Evolutionary conservation across 2,888 invertebrate species (phyloP).

Genomic region (Brachypterus glaber): DNA sequence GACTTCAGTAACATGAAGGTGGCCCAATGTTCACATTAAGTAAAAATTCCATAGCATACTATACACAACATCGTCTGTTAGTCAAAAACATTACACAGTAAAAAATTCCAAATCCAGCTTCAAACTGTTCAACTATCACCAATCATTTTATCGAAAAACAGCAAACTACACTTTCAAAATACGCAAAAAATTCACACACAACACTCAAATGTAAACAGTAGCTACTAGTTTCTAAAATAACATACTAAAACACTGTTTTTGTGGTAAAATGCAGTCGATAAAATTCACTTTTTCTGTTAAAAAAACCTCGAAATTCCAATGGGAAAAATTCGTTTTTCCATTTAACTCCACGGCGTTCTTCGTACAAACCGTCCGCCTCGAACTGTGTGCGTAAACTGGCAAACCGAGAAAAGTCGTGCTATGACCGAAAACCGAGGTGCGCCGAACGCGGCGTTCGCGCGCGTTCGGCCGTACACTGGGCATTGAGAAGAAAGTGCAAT

Average conservation of each 20-base stretch:
- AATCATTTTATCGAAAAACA: slow-evolving; percentile 19
- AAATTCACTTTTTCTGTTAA: slow-evolving; percentile 21
- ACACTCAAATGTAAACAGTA: slow-evolving; percentile 15
- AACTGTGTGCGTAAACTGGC: slow-evolving; percentile 32
- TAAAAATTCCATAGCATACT: slow-evolving; percentile 33
- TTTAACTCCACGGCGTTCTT: slow-evolving; percentile 15
- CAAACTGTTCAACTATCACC: slow-evolving; percentile 19
- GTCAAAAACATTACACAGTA: slow-evolving; percentile 29
- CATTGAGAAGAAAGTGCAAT: slow-evolving; percentile 25
- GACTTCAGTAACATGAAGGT: slow-evolving; percentile 36
- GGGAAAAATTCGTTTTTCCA: slow-evolving; percentile 23
- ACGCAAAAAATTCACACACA: slow-evolving; percentile 19
- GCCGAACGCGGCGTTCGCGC: slow-evolving; percentile 21
- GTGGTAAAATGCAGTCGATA: slow-evolving; percentile 23
- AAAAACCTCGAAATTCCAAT: slow-evolving; percentile 17
- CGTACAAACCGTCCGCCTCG: slow-evolving; percentile 14
- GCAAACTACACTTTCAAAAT: slow-evolving; percentile 17
- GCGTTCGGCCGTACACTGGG: slow-evolving; percentile 11
- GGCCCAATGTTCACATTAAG: slow-evolving; percentile 34
- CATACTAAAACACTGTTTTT: too few relatives aligned
- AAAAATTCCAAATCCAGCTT: slow-evolving; percentile 9
- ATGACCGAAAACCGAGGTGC: slow-evolving; percentile 32
- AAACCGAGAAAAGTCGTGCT: slow-evolving; percentile 31
- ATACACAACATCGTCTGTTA: slow-evolving; percentile 29
- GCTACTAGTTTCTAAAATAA: slow-evolving; percentile 13